Base-by-base conservation (phyloP, 2,797 vertebrate genomes). In the Acanthurus lineatus region DNA sequence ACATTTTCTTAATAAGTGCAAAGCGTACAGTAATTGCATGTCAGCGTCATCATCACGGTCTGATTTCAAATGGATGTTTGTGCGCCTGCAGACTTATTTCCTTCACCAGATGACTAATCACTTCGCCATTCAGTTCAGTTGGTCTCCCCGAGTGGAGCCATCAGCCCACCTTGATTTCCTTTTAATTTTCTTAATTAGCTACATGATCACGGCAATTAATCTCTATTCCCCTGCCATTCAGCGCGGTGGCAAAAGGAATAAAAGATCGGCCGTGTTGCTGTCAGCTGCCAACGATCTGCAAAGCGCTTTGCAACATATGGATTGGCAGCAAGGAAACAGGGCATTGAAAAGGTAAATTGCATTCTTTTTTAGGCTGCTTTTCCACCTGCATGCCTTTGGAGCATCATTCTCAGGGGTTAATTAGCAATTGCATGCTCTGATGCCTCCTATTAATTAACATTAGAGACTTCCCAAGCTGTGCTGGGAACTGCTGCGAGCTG, bases 401-500 rank as follows among this genome's bases (percentile, higher is more conserved):
- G 71, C 70, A 73, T 80, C 78, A 20, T 86, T 87, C 75, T 81
- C 73, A n/a, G 80, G 84, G 90, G 84, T 89, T 93, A 89, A 93
- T 94, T 92, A 90, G 84, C 64, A 87, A 64, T 77, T 16, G 56
- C 86, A 88, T 76, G 86, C 91, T 88, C 79, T 35, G 58, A 71
- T 79, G 79, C 70, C 76, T 88, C 76, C 76, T 80, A 88, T 91
- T 92, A 91, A 93, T 93, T 94, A 92, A 87, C 84, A 88, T 88
- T 86, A 91, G 76, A 85, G 84, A 79, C 83, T 87, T 84, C 82
- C 76, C 42, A 65, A 76, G 77, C 85, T 82, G 79, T 65, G 62
- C 70, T 57, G 58, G 67, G 59, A 70, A 75, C 73, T 83, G 69
- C 72, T 53, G 73, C 69, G 69, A 8, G 76, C n/a, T 58, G 74